Evolutionary conservation across 2,113 vertebrate genomes (phyloP).

Genomic region (Muscicapa adusta): DNA sequence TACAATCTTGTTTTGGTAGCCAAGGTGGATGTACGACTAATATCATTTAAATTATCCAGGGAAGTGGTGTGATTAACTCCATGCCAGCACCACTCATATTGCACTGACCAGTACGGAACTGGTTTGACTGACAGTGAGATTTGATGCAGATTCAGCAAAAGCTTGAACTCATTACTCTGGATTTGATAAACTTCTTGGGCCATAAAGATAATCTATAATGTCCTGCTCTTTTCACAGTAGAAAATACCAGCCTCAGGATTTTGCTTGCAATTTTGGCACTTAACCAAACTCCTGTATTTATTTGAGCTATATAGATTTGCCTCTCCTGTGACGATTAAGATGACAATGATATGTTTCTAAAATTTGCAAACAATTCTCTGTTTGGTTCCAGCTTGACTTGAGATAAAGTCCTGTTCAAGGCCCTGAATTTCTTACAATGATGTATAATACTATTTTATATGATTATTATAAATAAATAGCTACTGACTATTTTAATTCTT

Average conservation of each 20-base stretch:
- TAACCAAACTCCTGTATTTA: neutral
- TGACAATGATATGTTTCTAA: neutral
- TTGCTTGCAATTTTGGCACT: neutral
- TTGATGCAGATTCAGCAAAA: neutral
- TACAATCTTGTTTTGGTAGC: neutral
- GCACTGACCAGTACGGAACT: neutral
- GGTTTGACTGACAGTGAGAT: neutral
- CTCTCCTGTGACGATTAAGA: neutral
- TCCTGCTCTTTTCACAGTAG: neutral
- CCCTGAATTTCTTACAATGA: neutral
- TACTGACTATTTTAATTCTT: neutral
- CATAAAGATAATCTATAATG: neutral
- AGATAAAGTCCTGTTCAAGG: neutral
- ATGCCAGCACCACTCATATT: neutral
- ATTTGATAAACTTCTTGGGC: neutral
- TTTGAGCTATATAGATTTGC: neutral
- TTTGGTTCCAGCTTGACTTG: neutral
- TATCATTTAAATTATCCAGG: neutral
- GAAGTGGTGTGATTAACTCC: neutral
- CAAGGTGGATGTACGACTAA: neutral
- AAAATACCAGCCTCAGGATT: neutral
- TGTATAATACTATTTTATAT: neutral
- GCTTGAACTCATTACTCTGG: neutral
- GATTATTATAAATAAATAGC: neutral
- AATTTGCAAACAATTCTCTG: neutral